phyloP scores from a whole-genome alignment of 2,113 vertebrate genomes.

The Oxyruncus cristatus region DNA sequence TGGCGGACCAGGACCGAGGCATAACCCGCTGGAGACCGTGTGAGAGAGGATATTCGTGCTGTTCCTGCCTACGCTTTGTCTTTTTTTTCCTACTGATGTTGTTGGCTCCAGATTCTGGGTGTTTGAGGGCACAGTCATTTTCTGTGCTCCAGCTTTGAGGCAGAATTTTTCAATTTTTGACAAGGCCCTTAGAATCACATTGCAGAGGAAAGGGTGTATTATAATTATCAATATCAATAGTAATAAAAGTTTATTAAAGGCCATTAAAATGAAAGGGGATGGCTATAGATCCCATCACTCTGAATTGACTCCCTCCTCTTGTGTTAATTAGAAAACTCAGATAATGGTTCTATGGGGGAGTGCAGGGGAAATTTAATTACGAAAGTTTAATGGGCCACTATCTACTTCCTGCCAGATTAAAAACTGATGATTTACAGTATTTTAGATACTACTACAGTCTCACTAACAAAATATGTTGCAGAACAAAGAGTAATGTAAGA shows the following conservation, averaged over 20 bases:
- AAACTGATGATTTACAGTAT: slow-evolving; percentile 90
- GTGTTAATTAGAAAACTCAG: slow-evolving; percentile 97
- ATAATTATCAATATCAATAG: slow-evolving; percentile 96
- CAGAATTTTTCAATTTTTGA: slow-evolving; percentile 75
- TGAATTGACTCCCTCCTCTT: slow-evolving; percentile 95
- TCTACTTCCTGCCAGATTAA: slow-evolving; percentile 88
- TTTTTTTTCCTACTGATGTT: neutral
- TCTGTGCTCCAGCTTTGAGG: slow-evolving; percentile 51
- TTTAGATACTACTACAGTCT: slow-evolving; percentile 71
- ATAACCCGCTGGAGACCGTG: neutral
- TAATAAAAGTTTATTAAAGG: slow-evolving; percentile 99
- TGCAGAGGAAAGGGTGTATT: slow-evolving; percentile 88
- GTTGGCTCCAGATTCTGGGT: neutral
- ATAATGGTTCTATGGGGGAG: slow-evolving; percentile 95
- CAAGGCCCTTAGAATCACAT: slow-evolving; percentile 79
- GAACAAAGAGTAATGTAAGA: slow-evolving; percentile 58
- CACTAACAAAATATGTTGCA: slow-evolving; percentile 73
- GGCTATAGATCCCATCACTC: slow-evolving; percentile 92
- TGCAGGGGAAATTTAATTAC: slow-evolving; percentile 94
- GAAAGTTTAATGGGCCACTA: slow-evolving; percentile 92
- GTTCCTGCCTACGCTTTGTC: neutral
- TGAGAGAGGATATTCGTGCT: neutral
- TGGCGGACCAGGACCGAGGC: neutral
- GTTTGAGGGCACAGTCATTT: slow-evolving; percentile 14
- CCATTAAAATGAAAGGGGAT: slow-evolving; percentile 99